phyloP scores from a whole-genome alignment of 2,888 invertebrate species.

The Rhingia campestris region DNA sequence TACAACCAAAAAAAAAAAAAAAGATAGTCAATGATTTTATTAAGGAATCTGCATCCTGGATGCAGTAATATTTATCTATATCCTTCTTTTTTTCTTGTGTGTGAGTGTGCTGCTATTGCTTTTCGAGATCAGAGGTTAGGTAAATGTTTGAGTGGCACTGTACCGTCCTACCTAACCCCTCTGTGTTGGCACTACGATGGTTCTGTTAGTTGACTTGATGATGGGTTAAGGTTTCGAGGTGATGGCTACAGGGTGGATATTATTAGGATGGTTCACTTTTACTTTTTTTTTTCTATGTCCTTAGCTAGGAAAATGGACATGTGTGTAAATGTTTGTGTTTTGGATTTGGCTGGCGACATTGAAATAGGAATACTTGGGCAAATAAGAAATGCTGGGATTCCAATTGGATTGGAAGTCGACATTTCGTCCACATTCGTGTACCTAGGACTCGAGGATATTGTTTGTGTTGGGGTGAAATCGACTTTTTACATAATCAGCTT shows the following conservation, averaged over 20 bases:
- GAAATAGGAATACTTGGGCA: background rate
- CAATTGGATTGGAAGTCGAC: too few relatives aligned
- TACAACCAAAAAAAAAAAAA: constrained; percentile 9
- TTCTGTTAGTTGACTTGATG: constrained; percentile 4
- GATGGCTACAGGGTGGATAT: background rate
- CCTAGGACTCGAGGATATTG: too few relatives aligned
- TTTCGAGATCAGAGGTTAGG: constrained; percentile 58
- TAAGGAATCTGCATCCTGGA: constrained; percentile 36
- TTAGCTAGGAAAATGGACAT: background rate
- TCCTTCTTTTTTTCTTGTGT: constrained; percentile 21
- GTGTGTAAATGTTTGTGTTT: background rate
- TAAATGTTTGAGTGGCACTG: constrained; percentile 61
- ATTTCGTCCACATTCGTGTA: too few relatives aligned
- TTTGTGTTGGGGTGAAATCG: too few relatives aligned
- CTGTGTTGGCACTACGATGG: constrained; percentile 5
- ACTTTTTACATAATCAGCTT: too few relatives aligned
- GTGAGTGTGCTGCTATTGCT: background rate
- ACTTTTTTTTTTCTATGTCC: constrained; percentile 1
- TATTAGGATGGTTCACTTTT: background rate
- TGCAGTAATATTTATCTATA: constrained; percentile 55
- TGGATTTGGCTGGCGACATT: background rate
- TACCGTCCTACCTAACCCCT: constrained; percentile 4
- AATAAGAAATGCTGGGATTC: background rate
- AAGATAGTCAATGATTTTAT: background rate
- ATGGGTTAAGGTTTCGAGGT: background rate